Evolutionary conservation across 1,140 invertebrate species (phyloP).

Genomic region (Galleria mellonella): DNA sequence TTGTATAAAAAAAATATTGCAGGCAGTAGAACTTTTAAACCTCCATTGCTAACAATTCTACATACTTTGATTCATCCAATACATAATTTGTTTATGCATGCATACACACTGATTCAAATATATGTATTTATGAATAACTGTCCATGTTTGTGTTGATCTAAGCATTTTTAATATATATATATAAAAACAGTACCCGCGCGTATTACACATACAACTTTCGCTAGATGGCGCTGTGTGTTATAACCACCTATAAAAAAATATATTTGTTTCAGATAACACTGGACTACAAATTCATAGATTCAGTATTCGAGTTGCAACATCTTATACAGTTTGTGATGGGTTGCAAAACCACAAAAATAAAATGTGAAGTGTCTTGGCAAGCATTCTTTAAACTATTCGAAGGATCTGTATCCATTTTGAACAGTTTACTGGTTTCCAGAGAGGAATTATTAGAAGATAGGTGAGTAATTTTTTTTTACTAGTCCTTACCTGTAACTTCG

Average conservation of each 20-base stretch:
- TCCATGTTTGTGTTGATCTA: too few relatives aligned
- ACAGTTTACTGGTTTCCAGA: slow-evolving; percentile 43
- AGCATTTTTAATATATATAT: too few relatives aligned
- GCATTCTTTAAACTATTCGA: slow-evolving; percentile 39
- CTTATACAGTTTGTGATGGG: slow-evolving; percentile 34
- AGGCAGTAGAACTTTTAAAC: too few relatives aligned
- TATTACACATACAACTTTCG: too few relatives aligned
- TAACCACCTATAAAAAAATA: neutral
- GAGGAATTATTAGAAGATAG: slow-evolving; percentile 59
- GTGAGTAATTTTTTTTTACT: slow-evolving; percentile 17
- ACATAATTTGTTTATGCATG: too few relatives aligned
- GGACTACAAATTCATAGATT: slow-evolving; percentile 53
- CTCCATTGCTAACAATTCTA: too few relatives aligned
- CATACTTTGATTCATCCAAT: too few relatives aligned
- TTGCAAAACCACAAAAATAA: slow-evolving; percentile 13
- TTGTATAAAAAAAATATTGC: too few relatives aligned
- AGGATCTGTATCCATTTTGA: slow-evolving; percentile 34
- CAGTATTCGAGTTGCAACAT: slow-evolving; percentile 48
- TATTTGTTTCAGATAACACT: slow-evolving; percentile 35
- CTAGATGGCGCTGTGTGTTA: too few relatives aligned
- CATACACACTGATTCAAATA: too few relatives aligned
- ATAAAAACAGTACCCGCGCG: too few relatives aligned
- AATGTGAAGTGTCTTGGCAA: slow-evolving; percentile 35
- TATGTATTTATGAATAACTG: too few relatives aligned
- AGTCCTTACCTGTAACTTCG: slow-evolving; percentile 2